Percentiles rank a stretch among this genome's conserved stretches.
Evolutionary conservation across 2,888 invertebrate genomes (phyloP).

Genomic region (Luffia ferchaultella): DNA sequence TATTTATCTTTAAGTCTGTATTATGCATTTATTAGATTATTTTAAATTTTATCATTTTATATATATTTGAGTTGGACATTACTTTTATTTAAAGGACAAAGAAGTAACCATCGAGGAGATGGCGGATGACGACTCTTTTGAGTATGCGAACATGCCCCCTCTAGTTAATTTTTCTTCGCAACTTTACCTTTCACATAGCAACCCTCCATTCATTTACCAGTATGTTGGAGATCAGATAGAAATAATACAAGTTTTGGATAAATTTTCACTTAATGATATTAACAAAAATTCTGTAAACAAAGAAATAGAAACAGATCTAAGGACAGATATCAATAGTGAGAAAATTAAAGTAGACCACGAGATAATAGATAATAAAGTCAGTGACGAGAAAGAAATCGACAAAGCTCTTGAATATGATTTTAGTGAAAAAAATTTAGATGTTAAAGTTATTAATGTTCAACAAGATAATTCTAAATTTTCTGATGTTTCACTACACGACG

Average conservation of each 20-base stretch:
- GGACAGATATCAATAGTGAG: slow-evolving; percentile 7
- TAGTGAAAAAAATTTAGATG: neutral
- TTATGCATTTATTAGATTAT: slow-evolving; percentile 49
- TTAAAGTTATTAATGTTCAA: neutral
- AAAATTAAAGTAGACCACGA: slow-evolving; percentile 29
- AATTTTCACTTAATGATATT: slow-evolving; percentile 34
- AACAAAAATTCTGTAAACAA: slow-evolving; percentile 28
- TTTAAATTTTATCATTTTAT: slow-evolving; percentile 37
- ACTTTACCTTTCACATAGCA: slow-evolving; percentile 45
- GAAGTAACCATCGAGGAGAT: slow-evolving; percentile 62
- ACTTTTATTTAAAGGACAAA: slow-evolving; percentile 61
- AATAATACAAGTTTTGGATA: slow-evolving; percentile 49
- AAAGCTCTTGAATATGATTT: neutral
- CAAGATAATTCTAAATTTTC: slow-evolving; percentile 1
- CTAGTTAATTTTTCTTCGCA: slow-evolving; percentile 42
- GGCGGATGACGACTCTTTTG: slow-evolving; percentile 50
- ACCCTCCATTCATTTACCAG: slow-evolving; percentile 54
- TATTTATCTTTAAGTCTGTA: slow-evolving; percentile 32
- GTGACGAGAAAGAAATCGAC: slow-evolving; percentile 2
- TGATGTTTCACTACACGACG: neutral
- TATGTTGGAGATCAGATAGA: slow-evolving; percentile 51
- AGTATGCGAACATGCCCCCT: slow-evolving; percentile 54
- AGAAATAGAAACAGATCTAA: slow-evolving; percentile 9
- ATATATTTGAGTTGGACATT: slow-evolving; percentile 32
- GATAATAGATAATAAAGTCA: slow-evolving; percentile 1